phyloP scores from a whole-genome alignment of 2,113 vertebrate species.

The Urocynchramus pylzowi region DNA sequence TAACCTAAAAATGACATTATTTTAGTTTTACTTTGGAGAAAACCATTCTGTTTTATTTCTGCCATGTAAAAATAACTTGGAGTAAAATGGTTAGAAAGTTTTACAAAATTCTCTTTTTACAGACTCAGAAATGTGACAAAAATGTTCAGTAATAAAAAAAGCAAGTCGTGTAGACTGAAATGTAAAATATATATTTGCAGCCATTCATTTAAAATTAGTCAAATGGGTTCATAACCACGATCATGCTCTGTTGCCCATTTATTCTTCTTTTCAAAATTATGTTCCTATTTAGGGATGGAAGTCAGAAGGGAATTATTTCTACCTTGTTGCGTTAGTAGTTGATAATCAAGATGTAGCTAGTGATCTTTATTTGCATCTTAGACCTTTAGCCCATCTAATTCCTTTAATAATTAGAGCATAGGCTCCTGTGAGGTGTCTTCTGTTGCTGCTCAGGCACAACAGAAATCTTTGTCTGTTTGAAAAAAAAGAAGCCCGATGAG shows the following conservation, averaged over 20 bases:
- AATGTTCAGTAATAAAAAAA: neutral
- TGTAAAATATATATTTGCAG: neutral
- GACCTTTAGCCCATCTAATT: neutral
- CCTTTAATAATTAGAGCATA: neutral
- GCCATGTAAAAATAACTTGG: neutral
- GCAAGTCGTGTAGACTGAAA: fast-evolving
- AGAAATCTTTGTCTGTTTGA: neutral
- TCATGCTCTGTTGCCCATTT: neutral
- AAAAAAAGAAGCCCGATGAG: neutral
- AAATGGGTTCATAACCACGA: neutral
- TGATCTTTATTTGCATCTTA: neutral
- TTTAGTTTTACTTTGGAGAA: neutral
- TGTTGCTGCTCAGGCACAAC: neutral
- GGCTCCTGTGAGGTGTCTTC: neutral
- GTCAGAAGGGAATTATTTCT: neutral
- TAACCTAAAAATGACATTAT: neutral
- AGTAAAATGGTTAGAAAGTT: neutral
- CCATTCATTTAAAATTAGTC: neutral
- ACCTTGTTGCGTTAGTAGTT: neutral
- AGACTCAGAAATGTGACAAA: neutral
- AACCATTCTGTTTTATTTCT: neutral
- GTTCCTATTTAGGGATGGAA: neutral
- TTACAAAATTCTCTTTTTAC: neutral
- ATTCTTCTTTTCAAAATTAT: neutral
- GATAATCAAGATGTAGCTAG: neutral